Evolutionary conservation across 2,113 vertebrate species (phyloP).

Genomic region (Hemichromis elongatus): DNA sequence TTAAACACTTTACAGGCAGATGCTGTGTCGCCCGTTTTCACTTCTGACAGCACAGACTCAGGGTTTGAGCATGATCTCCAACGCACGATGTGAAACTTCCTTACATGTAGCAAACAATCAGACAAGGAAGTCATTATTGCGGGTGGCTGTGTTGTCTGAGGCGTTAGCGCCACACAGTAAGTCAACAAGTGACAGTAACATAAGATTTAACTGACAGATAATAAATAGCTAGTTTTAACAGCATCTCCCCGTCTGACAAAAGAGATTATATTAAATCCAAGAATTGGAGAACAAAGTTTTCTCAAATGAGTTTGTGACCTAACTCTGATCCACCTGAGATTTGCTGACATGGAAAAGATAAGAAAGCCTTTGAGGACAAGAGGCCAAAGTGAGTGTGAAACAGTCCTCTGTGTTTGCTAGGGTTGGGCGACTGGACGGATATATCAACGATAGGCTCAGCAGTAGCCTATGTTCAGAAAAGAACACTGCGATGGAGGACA

Average conservation of each 20-base stretch:
- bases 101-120: not conserved
- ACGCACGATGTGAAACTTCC: not conserved
- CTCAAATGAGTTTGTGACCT: not conserved
- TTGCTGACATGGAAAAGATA: not conserved
- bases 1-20: not conserved
- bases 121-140: not conserved
- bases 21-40: not conserved
- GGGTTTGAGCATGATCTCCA: not conserved
- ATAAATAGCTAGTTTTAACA: not conserved
- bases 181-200: not conserved
- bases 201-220: too few species aligned
- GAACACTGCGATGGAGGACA: too few species aligned
- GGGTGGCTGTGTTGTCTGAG: not conserved
- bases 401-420: too few species aligned
- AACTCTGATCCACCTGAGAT: not conserved
- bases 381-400: too few species aligned
- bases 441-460: too few species aligned
- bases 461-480: too few species aligned
- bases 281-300: conserved; percentile 4
- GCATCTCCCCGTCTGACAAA: not conserved
- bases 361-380: not conserved
- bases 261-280: not conserved
- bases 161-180: not conserved
- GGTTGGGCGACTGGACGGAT: too few species aligned
- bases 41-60: not conserved